Conservation (phyloP, 1,140 invertebrate species). For the Agrypnia vestita region DNA sequence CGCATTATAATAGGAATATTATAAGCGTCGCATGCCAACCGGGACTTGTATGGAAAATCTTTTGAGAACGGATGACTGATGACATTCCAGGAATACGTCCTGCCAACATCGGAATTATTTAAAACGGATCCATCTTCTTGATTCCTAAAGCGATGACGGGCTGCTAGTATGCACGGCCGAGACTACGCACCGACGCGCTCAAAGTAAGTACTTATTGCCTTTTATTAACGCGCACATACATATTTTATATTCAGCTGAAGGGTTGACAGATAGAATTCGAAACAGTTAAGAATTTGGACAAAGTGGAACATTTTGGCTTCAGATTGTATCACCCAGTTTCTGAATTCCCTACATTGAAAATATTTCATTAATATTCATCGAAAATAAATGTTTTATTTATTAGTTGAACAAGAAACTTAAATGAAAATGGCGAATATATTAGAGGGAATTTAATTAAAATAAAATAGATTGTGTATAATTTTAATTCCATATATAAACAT, state of each 20-base stretch:
- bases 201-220: slow-evolving; percentile 1
- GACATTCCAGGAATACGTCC: slow-evolving; percentile 54
- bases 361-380: background rate
- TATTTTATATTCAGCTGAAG: slow-evolving; percentile 23
- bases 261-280: slow-evolving; percentile 41
- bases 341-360: background rate
- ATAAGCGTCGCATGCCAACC: slow-evolving; percentile 41
- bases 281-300: slow-evolving; percentile 38
- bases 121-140: slow-evolving; percentile 52
- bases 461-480: too few species aligned
- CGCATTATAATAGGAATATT: slow-evolving; percentile 48
- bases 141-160: slow-evolving; percentile 38
- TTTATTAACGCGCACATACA: background rate
- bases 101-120: slow-evolving; percentile 53
- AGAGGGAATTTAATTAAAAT: too few species aligned
- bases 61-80: slow-evolving; percentile 57
- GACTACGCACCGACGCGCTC: background rate
- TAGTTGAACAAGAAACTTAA: too few species aligned
- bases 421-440: too few species aligned
- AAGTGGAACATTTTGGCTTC: slow-evolving; percentile 3
- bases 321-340: background rate
- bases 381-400: too few species aligned
- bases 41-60: slow-evolving; percentile 35
- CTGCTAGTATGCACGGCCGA: background rate
- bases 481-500: too few species aligned